Evolutionary conservation across 2,797 vertebrate species (phyloP), one percentile per base, ranked within the genome.

Genomic region (Neosilurus hyrtlii): DNA sequence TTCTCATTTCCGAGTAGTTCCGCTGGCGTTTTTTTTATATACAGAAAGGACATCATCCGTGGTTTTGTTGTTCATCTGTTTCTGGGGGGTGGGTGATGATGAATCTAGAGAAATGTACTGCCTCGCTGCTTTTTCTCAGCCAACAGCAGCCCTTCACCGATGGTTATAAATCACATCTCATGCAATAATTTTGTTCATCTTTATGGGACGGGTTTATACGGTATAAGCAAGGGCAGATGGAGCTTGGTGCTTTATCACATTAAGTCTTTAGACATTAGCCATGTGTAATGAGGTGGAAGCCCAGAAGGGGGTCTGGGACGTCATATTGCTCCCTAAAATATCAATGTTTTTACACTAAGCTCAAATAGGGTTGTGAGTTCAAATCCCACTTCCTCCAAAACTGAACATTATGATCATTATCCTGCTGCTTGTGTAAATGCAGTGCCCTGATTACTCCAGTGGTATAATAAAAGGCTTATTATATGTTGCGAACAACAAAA

Each of bases 231-330:
- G 82, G 84, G 81, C 88, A 88, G 88, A 84, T 86, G 82, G 83
- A 81, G 71, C 59, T 67, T 26, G 10, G 66, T 71, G 80, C 78
- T 72, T 73, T 68, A 83, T 86, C 86, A 84, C 70, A 82, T 89
- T 84, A 89, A 86, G 67, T 81, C 85, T 82, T 88, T 87, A 88
- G 68, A 61, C 63, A 61, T 81, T 71, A 49, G 86, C 82, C 67
- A 78, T 74, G 66, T 80, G 72, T 85, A 75, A 87, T 85, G 74
- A 85, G 82, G 82, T 87, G 75, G 83, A 79, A 79, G 68, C 15
- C 67, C 54, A 67, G 54, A 18, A 20, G 51, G 81, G 63, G 80
- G 59, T 61, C 83, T 59, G 51, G 76, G 65, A 63, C n/a, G 12
- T 78, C 56, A 51, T 20, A 12, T 57, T 16, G 9, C 52, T 10